Conservation (phyloP, 2,888 invertebrate genomes). For the Xestia ashworthii region DNA sequence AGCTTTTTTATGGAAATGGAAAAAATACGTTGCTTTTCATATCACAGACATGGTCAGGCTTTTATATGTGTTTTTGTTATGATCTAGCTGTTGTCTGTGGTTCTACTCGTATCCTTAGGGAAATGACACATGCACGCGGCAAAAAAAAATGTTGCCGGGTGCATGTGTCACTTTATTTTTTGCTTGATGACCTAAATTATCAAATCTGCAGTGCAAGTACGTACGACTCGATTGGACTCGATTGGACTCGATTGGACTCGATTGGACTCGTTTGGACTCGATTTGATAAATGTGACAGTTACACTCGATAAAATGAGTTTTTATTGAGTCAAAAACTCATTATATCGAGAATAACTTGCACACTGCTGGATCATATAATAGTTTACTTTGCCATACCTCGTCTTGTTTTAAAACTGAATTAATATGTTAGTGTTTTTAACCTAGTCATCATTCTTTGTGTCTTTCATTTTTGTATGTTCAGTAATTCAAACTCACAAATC, state of each 20-base stretch:
- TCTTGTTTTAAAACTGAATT: neutral
- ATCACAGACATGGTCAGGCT: neutral
- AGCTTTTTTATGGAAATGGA: neutral
- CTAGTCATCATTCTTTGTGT: neutral
- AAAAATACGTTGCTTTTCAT: slow-evolving; percentile 11
- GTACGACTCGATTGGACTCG: too few relatives aligned
- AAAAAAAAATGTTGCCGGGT: too few relatives aligned
- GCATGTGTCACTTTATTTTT: neutral
- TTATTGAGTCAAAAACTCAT: too few relatives aligned
- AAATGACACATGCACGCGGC: neutral
- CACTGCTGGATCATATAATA: too few relatives aligned
- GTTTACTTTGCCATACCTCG: neutral
- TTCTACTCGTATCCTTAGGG: neutral
- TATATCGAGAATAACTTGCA: too few relatives aligned
- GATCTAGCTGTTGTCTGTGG: neutral
- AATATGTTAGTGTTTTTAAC: neutral
- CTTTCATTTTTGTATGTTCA: neutral
- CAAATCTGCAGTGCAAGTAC: neutral
- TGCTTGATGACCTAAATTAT: neutral
- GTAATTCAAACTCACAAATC: neutral
- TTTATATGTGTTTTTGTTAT: slow-evolving; percentile 2
- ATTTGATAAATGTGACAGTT: too few relatives aligned
- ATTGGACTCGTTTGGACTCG: too few relatives aligned
- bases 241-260: too few relatives aligned
- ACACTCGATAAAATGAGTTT: too few relatives aligned